Evolutionary conservation across 2,797 vertebrate species (phyloP).

Genomic region (Sebastes hopkinsi): DNA sequence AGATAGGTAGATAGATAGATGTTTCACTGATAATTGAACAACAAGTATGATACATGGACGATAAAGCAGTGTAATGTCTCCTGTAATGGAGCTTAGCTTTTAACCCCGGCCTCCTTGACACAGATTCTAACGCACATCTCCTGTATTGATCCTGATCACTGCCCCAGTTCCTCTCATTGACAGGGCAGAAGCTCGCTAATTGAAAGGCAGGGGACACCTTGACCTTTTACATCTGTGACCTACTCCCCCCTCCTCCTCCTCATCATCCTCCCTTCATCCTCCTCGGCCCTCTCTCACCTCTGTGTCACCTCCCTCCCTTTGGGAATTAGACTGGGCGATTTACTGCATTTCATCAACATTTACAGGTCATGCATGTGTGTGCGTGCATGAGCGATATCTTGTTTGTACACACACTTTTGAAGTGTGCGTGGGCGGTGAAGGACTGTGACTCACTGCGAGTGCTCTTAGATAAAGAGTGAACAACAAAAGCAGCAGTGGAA

Average conservation of each 20-base stretch:
- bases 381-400: neutral
- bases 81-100: slow-evolving; percentile 24
- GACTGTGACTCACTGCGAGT: slow-evolving; percentile 60
- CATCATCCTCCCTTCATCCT: slow-evolving; percentile 40
- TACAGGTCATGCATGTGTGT: neutral
- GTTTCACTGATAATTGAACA: slow-evolving; percentile 15
- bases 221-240: slow-evolving; percentile 74
- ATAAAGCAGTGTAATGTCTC: slow-evolving; percentile 33
- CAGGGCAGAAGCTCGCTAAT: slow-evolving; percentile 49
- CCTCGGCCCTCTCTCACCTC: slow-evolving; percentile 45
- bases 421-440: slow-evolving; percentile 58
- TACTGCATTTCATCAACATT: slow-evolving; percentile 57
- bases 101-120: slow-evolving; percentile 33
- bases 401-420: slow-evolving; percentile 36
- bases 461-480: slow-evolving; percentile 52
- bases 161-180: slow-evolving; percentile 50
- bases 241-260: slow-evolving; percentile 24
- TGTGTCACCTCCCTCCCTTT: slow-evolving; percentile 33
- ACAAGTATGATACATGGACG: slow-evolving; percentile 18
- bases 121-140: slow-evolving; percentile 30
- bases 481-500: slow-evolving; percentile 54
- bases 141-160: slow-evolving; percentile 63
- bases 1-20: slow-evolving; percentile 3
- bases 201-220: slow-evolving; percentile 72
- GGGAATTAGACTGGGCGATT: slow-evolving; percentile 39